phyloP scores from a whole-genome alignment of 2,113 vertebrate genomes.

The Motacilla tschutschensis region DNA sequence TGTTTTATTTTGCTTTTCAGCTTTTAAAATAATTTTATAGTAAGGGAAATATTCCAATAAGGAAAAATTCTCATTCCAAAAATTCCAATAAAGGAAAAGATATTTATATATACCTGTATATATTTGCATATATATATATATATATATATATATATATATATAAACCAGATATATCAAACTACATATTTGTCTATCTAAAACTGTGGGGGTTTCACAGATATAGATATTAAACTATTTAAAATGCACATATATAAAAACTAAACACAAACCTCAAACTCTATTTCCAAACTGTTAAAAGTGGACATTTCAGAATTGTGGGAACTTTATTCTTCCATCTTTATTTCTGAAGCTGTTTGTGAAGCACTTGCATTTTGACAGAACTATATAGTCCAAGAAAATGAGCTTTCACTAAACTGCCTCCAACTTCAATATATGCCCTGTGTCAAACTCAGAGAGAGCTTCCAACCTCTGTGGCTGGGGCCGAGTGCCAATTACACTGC shows the following conservation, averaged over 20 bases:
- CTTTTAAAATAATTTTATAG: neutral
- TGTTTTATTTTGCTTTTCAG: neutral
- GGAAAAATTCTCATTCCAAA: neutral
- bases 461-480: neutral
- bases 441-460: neutral
- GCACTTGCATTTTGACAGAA: neutral
- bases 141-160: neutral
- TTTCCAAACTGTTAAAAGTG: neutral
- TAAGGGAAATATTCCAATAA: neutral
- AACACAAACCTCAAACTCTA: neutral
- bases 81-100: neutral
- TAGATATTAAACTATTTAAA: neutral
- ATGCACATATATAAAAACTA: neutral
- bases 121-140: neutral
- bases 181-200: neutral
- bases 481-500: constrained; percentile 27
- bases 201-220: neutral
- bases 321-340: neutral
- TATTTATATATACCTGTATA: too few species aligned
- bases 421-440: constrained; percentile 25
- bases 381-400: constrained; percentile 17
- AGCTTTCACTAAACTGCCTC: constrained; percentile 34
- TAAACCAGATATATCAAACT: neutral
- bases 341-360: constrained; percentile 5
- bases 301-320: neutral